phyloP scores from a whole-genome alignment of 2,113 vertebrate species.

The Gallinago jamesoni region DNA sequence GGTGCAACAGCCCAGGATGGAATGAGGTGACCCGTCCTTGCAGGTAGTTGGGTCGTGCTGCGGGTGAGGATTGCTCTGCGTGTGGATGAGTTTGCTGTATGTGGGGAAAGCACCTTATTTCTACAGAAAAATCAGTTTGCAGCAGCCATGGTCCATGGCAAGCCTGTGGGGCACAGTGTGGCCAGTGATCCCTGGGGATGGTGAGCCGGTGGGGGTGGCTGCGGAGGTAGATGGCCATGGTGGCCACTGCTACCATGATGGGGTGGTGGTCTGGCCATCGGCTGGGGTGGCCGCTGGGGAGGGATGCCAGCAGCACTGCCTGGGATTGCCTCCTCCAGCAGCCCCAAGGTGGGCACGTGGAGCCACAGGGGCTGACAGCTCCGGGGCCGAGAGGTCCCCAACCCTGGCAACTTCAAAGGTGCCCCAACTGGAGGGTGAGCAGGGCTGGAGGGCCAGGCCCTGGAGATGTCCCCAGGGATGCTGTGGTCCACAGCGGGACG shows the following conservation, averaged over 20 bases:
- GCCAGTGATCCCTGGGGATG: background rate
- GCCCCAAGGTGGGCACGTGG: fast-evolving
- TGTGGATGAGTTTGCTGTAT: fast-evolving
- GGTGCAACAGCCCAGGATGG: too few relatives aligned
- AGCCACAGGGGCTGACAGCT: background rate
- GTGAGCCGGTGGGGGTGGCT: fast-evolving
- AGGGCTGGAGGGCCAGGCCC: background rate
- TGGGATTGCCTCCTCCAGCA: background rate
- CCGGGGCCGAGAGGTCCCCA: too few relatives aligned
- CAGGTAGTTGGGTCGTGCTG: background rate
- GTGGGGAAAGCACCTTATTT: background rate
- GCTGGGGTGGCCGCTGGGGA: fast-evolving
- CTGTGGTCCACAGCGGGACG: background rate
- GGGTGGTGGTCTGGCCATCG: background rate
- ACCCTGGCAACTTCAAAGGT: fast-evolving
- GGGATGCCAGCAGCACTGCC: too few relatives aligned
- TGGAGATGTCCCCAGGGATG: background rate
- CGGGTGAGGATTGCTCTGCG: fast-evolving
- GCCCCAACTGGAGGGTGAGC: background rate
- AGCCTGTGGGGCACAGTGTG: background rate
- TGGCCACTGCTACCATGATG: background rate
- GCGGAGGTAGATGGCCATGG: background rate
- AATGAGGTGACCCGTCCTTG: background rate
- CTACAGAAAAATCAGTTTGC: background rate
- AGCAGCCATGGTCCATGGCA: fast-evolving